phyloP scores from a whole-genome alignment of 1,140 invertebrate genomes.

The Sitophilus oryzae region DNA sequence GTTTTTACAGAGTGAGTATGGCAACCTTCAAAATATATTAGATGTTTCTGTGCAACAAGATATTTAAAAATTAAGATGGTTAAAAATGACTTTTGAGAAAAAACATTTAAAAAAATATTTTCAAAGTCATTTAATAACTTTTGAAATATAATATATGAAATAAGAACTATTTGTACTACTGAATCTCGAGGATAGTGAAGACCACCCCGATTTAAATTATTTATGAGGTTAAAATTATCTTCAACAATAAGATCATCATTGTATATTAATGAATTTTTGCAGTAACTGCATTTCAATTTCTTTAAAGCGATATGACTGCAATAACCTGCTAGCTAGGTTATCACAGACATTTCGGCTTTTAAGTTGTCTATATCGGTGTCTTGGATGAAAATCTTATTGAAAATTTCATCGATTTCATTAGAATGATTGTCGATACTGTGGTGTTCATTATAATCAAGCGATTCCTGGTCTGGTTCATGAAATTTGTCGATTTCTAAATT shows the following conservation, averaged over 20 bases:
- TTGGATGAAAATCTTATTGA: background rate
- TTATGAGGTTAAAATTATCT: background rate
- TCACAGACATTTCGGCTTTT: background rate
- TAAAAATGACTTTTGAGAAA: background rate
- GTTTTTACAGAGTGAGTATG: no score
- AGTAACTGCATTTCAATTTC: background rate
- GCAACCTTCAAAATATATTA: no score
- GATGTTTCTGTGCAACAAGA: no score
- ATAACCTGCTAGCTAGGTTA: constrained; percentile 1
- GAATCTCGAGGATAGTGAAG: background rate
- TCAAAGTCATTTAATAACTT: no score
- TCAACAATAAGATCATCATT: no score
- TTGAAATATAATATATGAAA: no score
- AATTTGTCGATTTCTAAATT: no score
- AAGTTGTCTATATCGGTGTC: background rate
- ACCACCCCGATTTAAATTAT: background rate
- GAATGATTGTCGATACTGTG: background rate
- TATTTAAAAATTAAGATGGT: no score
- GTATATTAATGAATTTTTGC: background rate
- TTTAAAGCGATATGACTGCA: constrained; percentile 1
- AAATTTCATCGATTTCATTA: constrained; percentile 2
- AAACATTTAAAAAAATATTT: no score
- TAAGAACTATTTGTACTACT: background rate
- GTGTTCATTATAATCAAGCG: background rate
- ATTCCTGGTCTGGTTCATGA: no score